These are phyloP conservation scores for Macaria notata DNA, from an alignment of 2,888 invertebrate species.

Conservation along the genomic window DNA sequence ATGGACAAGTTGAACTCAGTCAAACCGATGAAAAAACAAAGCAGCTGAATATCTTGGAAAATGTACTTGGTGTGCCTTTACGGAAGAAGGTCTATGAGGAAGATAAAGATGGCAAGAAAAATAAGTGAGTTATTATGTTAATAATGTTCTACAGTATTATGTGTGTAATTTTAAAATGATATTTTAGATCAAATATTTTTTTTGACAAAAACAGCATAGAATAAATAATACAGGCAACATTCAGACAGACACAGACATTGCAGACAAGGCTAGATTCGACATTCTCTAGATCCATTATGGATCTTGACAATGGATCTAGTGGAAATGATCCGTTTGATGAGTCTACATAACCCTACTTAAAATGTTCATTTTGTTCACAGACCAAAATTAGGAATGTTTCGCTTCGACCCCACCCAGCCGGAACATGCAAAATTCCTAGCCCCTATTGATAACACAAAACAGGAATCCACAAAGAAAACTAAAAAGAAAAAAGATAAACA, in stretches of 20 bases:
- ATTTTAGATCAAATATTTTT: no score
- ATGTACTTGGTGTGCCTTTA: constrained; percentile 73
- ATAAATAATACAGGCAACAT: no score
- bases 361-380: constrained; percentile 36
- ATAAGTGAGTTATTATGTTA: constrained; percentile 49
- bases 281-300: no score
- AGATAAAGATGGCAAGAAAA: constrained; percentile 41
- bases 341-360: no score
- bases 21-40: constrained; percentile 74
- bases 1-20: constrained; percentile 58
- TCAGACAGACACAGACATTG: no score
- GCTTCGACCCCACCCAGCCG: constrained; percentile 86
- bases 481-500: constrained; percentile 65
- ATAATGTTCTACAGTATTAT: no score
- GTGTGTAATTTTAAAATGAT: no score
- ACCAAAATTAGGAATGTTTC: constrained; percentile 79
- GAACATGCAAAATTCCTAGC: constrained; percentile 84
- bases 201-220: no score
- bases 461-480: constrained; percentile 53
- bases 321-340: no score
- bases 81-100: constrained; percentile 32
- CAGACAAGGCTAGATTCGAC: no score
- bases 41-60: constrained; percentile 80
- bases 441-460: constrained; percentile 54
- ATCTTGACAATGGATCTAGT: no score